A percentile compares a stretch with the other conserved stretches of the same genome.
phyloP scores from a whole-genome alignment of 2,888 invertebrate genomes.

The Pelosia muscerda region DNA sequence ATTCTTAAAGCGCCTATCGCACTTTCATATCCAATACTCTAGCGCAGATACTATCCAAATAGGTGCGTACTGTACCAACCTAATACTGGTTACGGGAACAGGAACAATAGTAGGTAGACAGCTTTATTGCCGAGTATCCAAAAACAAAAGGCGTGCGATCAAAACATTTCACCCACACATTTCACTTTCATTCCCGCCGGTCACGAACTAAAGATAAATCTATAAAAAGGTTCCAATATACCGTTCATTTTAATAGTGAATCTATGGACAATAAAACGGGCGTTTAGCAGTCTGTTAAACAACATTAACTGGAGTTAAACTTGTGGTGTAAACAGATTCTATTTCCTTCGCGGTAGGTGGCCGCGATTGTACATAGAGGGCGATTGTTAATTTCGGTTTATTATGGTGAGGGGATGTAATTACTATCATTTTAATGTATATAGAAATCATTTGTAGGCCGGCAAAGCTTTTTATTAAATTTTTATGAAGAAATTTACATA shows the following conservation, averaged over 20 bases:
- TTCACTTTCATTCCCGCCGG: slow-evolving; percentile 21
- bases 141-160: slow-evolving; percentile 16
- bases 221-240: slow-evolving; percentile 44
- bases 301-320: slow-evolving; percentile 30
- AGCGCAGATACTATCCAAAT: background rate
- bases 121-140: slow-evolving; percentile 12
- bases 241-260: slow-evolving; percentile 37
- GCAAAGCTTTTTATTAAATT: too few relatives aligned
- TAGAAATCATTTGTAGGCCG: background rate
- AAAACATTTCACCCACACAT: slow-evolving; percentile 21
- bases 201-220: slow-evolving; percentile 42
- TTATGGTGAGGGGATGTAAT: slow-evolving; percentile 1
- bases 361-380: slow-evolving; percentile 6
- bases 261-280: slow-evolving; percentile 46
- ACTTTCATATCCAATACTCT: background rate
- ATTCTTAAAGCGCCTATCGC: background rate
- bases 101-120: slow-evolving; percentile 12
- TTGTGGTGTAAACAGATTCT: slow-evolving; percentile 30
- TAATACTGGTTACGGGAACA: background rate
- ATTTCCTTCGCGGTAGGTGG: slow-evolving; percentile 32
- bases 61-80: background rate
- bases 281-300: slow-evolving; percentile 36
- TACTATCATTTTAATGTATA: background rate
- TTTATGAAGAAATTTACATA: too few relatives aligned
- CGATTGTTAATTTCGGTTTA: background rate